phyloP scores from a whole-genome alignment of 1,140 invertebrate species.

The Sycophaga agraensis region DNA sequence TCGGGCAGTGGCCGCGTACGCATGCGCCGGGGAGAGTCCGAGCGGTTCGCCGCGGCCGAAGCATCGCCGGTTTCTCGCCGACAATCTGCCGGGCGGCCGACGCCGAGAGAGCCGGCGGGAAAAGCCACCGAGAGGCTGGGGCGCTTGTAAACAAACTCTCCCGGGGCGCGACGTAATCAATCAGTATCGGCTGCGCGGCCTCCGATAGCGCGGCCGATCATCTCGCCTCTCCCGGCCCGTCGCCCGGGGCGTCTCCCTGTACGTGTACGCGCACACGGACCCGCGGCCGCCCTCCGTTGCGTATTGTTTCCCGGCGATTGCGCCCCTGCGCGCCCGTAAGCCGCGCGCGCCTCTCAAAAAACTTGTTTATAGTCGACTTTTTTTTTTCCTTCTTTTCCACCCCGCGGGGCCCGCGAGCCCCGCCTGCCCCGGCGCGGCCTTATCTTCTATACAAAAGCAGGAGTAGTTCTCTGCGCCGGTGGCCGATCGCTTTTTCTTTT shows the following conservation, averaged over 20 bases:
- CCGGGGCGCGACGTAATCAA: slow-evolving; percentile 8
- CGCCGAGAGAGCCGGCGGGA: background rate
- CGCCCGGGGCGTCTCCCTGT: background rate
- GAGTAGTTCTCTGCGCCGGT: too few relatives aligned
- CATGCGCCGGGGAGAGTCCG: background rate
- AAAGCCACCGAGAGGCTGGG: too few relatives aligned
- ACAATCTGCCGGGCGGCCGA: background rate
- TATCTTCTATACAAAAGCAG: slow-evolving; percentile 7
- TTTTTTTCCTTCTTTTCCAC: background rate
- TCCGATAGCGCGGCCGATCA: slow-evolving; percentile 16
- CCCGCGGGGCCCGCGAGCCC: too few relatives aligned
- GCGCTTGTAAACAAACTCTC: slow-evolving; percentile 21
- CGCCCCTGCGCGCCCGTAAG: too few relatives aligned
- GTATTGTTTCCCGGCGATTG: too few relatives aligned
- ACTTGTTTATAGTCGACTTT: slow-evolving; percentile 19
- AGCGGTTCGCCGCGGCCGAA: too few relatives aligned
- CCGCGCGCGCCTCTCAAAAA: slow-evolving; percentile 7
- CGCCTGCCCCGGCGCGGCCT: too few relatives aligned
- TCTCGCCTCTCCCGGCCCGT: background rate
- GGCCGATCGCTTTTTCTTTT: too few relatives aligned
- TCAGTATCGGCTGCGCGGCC: slow-evolving; percentile 6
- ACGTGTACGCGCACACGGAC: background rate
- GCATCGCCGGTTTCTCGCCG: background rate
- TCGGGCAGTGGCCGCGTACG: background rate
- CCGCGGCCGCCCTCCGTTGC: background rate